phyloP scores from a whole-genome alignment of 2,888 invertebrate genomes.

The Trimorus sp. region DNA sequence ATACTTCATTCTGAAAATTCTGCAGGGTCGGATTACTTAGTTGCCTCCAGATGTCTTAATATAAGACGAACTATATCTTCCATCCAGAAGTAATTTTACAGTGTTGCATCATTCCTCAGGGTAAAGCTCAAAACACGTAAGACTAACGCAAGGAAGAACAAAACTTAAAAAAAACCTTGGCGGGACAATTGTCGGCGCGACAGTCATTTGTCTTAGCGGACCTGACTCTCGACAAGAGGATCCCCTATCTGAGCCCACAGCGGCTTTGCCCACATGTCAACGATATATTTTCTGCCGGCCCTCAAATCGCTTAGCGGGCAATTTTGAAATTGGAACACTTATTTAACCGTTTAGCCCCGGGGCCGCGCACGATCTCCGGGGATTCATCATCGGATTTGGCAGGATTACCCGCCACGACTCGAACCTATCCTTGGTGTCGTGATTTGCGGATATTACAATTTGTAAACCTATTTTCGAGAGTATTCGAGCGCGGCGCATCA shows the following conservation, averaged over 20 bases:
- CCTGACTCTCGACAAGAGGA: conserved; percentile 60
- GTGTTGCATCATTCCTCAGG: conserved; percentile 4
- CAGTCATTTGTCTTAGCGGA: conserved; percentile 78
- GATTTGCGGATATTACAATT: conserved; percentile 33
- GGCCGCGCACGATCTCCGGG: conserved; percentile 71
- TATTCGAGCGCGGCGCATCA: conserved; percentile 37
- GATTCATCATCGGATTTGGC: conserved; percentile 75
- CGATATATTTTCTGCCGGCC: conserved; percentile 80
- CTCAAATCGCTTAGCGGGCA: conserved; percentile 81
- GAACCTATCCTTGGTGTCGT: conserved; percentile 14
- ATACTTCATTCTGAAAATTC: no score
- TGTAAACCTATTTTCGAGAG: conserved; percentile 19
- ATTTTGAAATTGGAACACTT: conserved; percentile 81
- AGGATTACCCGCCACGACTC: conserved; percentile 38
- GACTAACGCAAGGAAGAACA: conserved; percentile 19
- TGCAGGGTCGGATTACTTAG: no score
- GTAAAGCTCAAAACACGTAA: conserved; percentile 47
- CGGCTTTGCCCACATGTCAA: conserved; percentile 78
- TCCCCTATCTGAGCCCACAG: conserved; percentile 65
- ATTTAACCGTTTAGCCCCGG: conserved; percentile 80
- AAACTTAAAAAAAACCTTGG: conserved; percentile 55
- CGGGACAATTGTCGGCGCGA: conserved; percentile 69
- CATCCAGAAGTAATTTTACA: no score
- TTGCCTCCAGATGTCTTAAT: no score
- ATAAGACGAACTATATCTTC: no score